Evolutionary conservation across 2,113 vertebrate species (phyloP).

Genomic region (Felis catus): F.catus_Fca126_mat1.0 CM031417.1:86137501-86138000

Average conservation of each 20-base stretch:
- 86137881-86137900: neutral
- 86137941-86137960: neutral
- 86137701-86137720: conserved; percentile 35
- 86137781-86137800: neutral
- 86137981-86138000: neutral
- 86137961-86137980: neutral
- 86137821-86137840: neutral
- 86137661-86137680: neutral
- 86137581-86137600: conserved; percentile 2
- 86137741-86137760: neutral
- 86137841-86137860: neutral
- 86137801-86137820: neutral
- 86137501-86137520: neutral
- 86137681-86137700: neutral
- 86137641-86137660: neutral
- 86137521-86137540: neutral
- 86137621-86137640: neutral
- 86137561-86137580: neutral
- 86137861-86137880: neutral
- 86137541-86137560: neutral
- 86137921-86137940: neutral
- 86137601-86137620: neutral
- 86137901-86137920: neutral
- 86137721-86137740: neutral
- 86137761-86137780: conserved; percentile 4